A percentile compares a stretch with the other conserved stretches of the same genome.
These are phyloP conservation scores for Tipula confusa DNA, from an alignment of 2,888 invertebrate genomes.

Conservation along the genomic window DNA sequence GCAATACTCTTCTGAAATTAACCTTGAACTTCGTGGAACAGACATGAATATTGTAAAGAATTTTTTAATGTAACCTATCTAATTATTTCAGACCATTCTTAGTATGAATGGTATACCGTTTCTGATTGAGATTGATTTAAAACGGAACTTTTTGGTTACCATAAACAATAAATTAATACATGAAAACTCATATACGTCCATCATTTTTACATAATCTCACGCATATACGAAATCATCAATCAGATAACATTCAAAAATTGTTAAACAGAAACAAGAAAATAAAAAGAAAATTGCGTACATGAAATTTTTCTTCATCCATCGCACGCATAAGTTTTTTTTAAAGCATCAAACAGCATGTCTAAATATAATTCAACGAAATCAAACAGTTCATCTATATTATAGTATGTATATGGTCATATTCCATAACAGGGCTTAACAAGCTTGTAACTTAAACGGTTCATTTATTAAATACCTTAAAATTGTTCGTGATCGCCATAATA, in stretches of 20 bases:
- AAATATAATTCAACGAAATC: not conserved
- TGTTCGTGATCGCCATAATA: too few relatives aligned
- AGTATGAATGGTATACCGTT: not conserved
- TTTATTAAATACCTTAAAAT: too few relatives aligned
- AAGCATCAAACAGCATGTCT: not conserved
- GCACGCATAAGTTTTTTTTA: not conserved
- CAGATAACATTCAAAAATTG: not conserved
- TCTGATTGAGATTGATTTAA: too few relatives aligned
- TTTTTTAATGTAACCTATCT: not conserved
- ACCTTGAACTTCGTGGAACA: not conserved
- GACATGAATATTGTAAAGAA: not conserved
- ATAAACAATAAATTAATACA: not conserved
- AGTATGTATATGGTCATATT: too few relatives aligned
- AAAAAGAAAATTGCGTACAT: not conserved
- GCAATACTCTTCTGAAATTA: not conserved
- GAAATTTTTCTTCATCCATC: not conserved
- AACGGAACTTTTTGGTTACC: not conserved
- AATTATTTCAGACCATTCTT: not conserved
- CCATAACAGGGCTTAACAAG: too few relatives aligned
- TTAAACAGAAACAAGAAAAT: too few relatives aligned
- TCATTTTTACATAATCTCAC: not conserved
- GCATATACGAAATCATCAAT: not conserved
- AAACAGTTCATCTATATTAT: not conserved
- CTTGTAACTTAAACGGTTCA: too few relatives aligned
- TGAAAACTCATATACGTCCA: not conserved